Evolutionary conservation across 2,113 vertebrate genomes (phyloP).

Genomic region (Kryptolebias marmoratus): DNA sequence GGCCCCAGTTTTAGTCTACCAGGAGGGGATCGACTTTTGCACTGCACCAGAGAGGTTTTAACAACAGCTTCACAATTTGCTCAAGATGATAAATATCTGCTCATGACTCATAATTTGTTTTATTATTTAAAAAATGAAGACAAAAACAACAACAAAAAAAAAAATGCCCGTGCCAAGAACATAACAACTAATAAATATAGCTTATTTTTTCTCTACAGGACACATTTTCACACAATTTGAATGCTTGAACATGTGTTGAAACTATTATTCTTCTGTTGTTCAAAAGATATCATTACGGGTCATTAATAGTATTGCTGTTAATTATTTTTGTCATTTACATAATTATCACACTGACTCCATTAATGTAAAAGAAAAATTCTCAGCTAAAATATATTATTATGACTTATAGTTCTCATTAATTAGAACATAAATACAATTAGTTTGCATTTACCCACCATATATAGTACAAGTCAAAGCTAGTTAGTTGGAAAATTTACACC

Average conservation of each 20-base stretch:
- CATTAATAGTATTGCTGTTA: too few relatives aligned
- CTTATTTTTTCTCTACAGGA: too few relatives aligned
- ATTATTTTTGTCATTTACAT: too few relatives aligned
- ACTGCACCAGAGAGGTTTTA: conserved; percentile 11
- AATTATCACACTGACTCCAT: too few relatives aligned
- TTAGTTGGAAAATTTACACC: not conserved
- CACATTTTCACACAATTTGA: not conserved
- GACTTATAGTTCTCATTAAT: too few relatives aligned
- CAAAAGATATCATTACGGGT: not conserved
- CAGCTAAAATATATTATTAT: too few relatives aligned
- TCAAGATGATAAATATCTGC: conserved; percentile 2
- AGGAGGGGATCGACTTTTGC: conserved; percentile 25
- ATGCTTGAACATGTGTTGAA: not conserved
- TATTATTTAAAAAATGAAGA: too few relatives aligned
- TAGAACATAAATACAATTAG: not conserved
- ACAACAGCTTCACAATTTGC: conserved; percentile 11
- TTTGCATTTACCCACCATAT: not conserved
- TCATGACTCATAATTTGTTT: not conserved
- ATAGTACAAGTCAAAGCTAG: not conserved
- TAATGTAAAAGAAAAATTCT: too few relatives aligned
- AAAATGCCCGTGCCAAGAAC: not conserved
- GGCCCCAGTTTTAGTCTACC: conserved; percentile 16
- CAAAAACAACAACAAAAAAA: not conserved
- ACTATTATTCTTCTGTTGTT: not conserved
- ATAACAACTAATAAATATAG: not conserved